A percentile compares a stretch with the other conserved stretches of the same genome.
These are phyloP conservation scores for Zhengitettix transpicula DNA, from an alignment of 2,888 invertebrate genomes.

Conservation along the genomic window DNA sequence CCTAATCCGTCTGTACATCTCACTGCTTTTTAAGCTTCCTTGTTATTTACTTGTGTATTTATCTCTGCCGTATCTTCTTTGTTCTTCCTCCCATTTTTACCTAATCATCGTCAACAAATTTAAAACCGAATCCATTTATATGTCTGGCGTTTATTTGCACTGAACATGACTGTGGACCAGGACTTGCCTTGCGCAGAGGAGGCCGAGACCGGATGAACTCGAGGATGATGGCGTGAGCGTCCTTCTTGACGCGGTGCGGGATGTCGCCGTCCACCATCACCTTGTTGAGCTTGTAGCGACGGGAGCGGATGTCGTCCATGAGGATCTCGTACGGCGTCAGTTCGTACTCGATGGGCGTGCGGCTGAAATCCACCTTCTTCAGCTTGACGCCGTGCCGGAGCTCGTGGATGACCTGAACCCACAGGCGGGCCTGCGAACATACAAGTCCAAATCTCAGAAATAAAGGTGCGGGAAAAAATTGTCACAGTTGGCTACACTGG, in stretches of 20 bases:
- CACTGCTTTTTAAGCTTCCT: too few relatives aligned
- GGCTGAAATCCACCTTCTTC: conserved; percentile 67
- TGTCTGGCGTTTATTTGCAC: background rate
- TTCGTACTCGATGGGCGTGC: conserved; percentile 76
- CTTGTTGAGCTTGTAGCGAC: conserved; percentile 79
- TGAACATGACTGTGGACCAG: background rate
- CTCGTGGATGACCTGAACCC: conserved; percentile 90
- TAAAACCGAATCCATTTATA: background rate
- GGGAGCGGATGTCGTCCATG: conserved; percentile 86
- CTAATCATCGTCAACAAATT: too few relatives aligned
- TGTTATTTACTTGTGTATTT: too few relatives aligned
- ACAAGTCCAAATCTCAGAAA: too few relatives aligned
- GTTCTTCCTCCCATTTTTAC: too few relatives aligned
- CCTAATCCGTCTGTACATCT: too few relatives aligned
- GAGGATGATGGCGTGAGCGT: conserved; percentile 87
- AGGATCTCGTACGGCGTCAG: conserved; percentile 91
- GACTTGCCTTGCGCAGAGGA: conserved; percentile 68
- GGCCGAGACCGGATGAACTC: conserved; percentile 94
- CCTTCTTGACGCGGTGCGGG: conserved; percentile 64
- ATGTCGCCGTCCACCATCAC: conserved; percentile 67
- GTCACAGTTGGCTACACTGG: too few relatives aligned
- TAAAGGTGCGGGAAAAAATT: too few relatives aligned
- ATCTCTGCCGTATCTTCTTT: too few relatives aligned
- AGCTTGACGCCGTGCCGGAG: conserved; percentile 80
- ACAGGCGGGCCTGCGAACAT: conserved; percentile 62